A percentile compares a stretch with the other conserved stretches of the same genome.
phyloP scores from a whole-genome alignment of 2,888 invertebrate species.

The Aphidoletes aphidimyza region DNA sequence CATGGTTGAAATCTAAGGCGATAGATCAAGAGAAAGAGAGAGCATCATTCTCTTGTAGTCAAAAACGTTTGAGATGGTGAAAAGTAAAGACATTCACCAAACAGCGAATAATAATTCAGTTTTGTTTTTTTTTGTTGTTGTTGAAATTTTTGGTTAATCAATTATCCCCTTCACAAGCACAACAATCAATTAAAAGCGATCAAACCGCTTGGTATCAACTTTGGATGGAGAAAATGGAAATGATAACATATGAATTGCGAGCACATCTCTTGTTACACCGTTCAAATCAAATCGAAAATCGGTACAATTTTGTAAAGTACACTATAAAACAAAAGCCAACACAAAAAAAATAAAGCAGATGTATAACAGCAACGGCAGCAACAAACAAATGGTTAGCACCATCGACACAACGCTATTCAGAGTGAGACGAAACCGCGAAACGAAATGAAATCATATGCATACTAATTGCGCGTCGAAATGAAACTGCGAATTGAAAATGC shows the following conservation, averaged over 20 bases:
- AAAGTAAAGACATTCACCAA: background rate
- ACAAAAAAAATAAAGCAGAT: too few relatives aligned
- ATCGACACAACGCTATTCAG: conserved; percentile 1
- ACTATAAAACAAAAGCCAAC: background rate
- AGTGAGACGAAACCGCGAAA: background rate
- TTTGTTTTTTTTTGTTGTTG: too few relatives aligned
- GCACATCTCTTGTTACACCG: too few relatives aligned
- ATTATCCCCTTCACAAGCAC: conserved; percentile 33
- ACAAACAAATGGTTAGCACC: background rate
- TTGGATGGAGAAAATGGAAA: background rate
- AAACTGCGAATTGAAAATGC: background rate
- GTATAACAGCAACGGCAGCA: background rate
- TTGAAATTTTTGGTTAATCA: background rate
- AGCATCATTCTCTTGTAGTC: background rate
- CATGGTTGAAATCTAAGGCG: too few relatives aligned
- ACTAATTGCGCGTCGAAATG: background rate
- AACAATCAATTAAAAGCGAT: conserved; percentile 33
- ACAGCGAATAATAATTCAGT: too few relatives aligned
- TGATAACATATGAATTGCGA: background rate
- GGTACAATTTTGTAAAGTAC: conserved; percentile 13
- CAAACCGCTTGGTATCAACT: background rate
- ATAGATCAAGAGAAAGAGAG: too few relatives aligned
- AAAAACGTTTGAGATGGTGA: background rate
- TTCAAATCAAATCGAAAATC: background rate
- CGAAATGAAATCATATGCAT: conserved; percentile 46